Conservation (phyloP, 2,888 invertebrate species). For the Tolmerus cingulatus region DNA sequence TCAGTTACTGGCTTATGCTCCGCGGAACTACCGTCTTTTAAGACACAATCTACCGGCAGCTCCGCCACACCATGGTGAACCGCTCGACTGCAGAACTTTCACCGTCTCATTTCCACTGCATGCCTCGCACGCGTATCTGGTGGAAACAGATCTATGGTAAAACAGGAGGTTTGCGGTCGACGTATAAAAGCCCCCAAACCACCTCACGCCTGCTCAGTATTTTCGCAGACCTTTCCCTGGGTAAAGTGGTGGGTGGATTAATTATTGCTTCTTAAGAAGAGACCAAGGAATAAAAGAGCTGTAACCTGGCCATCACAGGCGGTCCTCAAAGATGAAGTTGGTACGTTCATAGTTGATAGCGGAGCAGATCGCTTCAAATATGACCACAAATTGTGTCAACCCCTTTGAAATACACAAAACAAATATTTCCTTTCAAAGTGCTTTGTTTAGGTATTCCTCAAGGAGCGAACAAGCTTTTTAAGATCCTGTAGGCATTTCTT, state of each 20-base stretch:
- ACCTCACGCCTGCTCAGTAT: slow-evolving; percentile 58
- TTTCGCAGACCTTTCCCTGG: slow-evolving; percentile 52
- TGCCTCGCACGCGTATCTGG: slow-evolving; percentile 27
- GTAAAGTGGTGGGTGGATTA: slow-evolving; percentile 37
- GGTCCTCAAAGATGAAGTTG: slow-evolving; percentile 19
- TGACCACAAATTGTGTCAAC: background rate
- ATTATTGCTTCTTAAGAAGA: background rate
- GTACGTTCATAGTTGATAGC: slow-evolving; percentile 24
- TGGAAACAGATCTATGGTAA: slow-evolving; percentile 44
- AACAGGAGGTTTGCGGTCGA: slow-evolving; percentile 48
- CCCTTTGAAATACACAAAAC: background rate
- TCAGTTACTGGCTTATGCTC: background rate
- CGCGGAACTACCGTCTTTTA: background rate
- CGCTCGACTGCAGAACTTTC: slow-evolving; percentile 42
- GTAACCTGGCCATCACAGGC: background rate
- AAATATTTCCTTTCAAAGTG: background rate
- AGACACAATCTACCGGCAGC: background rate
- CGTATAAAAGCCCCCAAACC: slow-evolving; percentile 59
- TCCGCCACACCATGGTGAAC: background rate
- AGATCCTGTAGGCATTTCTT: background rate
- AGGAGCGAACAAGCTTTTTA: background rate
- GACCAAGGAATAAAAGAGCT: background rate
- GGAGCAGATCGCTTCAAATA: background rate
- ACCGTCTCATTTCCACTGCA: slow-evolving; percentile 47
- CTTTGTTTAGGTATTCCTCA: background rate